Base-by-base conservation (phyloP, 53 echinoderm and acorn worm species). In the Zoroaster sp. region DNA sequence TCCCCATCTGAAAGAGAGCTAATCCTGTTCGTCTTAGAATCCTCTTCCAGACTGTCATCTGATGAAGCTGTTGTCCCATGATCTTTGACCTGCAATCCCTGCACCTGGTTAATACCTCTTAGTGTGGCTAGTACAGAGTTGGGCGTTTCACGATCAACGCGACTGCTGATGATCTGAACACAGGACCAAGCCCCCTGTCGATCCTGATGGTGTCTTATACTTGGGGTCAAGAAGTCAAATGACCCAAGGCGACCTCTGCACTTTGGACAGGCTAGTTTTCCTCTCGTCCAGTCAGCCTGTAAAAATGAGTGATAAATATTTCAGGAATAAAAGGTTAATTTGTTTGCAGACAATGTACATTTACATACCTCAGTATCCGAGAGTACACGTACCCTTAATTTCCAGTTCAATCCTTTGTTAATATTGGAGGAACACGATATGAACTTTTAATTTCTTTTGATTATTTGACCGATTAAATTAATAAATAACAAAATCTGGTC, bases 161-260 rank as follows among this genome's bases (percentile, higher is more conserved):
- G 89, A 40, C 91, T 94, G 17, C 72, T 80, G 18, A 91, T 89
- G 40, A 96, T 74, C 37, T 96, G 96, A 66, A 94, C 75, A 34
- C 88, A 85, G 35, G 96, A 89, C 69, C 78, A 79, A 17, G 49
- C 42, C 34, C 75, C 77, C 34, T 52, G 81, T 14, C 49, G 75
- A 33, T 86, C 69, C 12, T 76, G 88, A 10, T 21, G 41, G 14
- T 72, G 59, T 23, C 89, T 68, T 20, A 75, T 93, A 83, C 89
- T 82, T 13, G 93, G 94, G 37, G 80, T 83, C 43, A 93, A 78
- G 83, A 93, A 96, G 69, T 96, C 94, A 91, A 94, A 96, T 17
- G 96, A 94, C 12, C 96, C 96, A 45, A 96, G 91, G 6, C 96
- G 88, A 17, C 94, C 96, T 36, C 89, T 43, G 63, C 96, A 96